Conservation (phyloP, 2,113 vertebrate genomes). For the Bostrychus sinensis region DNA sequence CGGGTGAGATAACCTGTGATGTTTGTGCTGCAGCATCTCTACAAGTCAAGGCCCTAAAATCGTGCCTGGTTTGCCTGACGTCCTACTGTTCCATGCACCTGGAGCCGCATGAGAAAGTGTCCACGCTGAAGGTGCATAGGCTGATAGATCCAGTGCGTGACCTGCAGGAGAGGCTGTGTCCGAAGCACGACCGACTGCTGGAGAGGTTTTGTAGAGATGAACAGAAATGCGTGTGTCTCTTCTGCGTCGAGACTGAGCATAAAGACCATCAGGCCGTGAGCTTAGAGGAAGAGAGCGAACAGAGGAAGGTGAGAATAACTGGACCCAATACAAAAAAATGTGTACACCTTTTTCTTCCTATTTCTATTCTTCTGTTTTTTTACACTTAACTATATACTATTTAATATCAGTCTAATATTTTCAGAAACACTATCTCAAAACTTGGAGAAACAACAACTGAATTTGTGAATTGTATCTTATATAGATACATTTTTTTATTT, state of each 20-base stretch:
- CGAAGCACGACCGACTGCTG: slow-evolving; percentile 86
- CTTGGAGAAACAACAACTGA: no score
- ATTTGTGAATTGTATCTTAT: no score
- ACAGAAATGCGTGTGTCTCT: slow-evolving; percentile 88
- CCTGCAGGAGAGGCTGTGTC: slow-evolving; percentile 87
- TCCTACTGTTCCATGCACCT: slow-evolving; percentile 91
- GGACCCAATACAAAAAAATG: no score
- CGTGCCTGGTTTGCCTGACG: slow-evolving; percentile 90
- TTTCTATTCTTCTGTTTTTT: no score
- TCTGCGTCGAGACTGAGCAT: slow-evolving; percentile 91
- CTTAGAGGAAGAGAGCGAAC: slow-evolving; percentile 82
- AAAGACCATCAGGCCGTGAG: slow-evolving; percentile 85
- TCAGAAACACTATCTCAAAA: no score
- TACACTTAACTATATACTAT: no score
- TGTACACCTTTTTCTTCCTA: no score
- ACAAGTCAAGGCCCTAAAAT: slow-evolving; percentile 86
- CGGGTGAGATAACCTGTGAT: slow-evolving; percentile 87
- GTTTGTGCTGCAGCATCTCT: slow-evolving; percentile 80
- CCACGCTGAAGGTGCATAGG: slow-evolving; percentile 85
- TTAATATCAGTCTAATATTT: no score
- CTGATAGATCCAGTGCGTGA: slow-evolving; percentile 85
- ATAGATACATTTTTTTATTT: no score
- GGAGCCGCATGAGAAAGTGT: slow-evolving; percentile 86
- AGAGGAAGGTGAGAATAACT: slow-evolving; percentile 81
- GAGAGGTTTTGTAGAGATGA: slow-evolving; percentile 92